Evolutionary conservation across 2,888 invertebrate species (phyloP).

Genomic region (Altica lythri): DNA sequence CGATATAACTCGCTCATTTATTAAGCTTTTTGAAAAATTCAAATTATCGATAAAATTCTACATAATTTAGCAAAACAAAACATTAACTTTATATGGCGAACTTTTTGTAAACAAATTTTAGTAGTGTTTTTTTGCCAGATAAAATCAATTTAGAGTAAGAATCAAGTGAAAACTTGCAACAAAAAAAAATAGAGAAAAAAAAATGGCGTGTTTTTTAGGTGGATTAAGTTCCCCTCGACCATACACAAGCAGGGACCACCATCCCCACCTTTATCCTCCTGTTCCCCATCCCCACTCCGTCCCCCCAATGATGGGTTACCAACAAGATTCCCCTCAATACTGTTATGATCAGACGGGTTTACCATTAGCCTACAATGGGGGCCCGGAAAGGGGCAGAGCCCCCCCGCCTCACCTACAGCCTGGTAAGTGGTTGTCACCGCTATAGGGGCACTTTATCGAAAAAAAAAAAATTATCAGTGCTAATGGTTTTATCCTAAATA

Average conservation of each 20-base stretch:
- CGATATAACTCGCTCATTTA: too few relatives aligned
- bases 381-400: constrained; percentile 56
- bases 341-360: constrained; percentile 64
- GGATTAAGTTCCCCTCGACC: constrained; percentile 64
- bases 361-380: constrained; percentile 57
- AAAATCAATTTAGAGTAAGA: too few relatives aligned
- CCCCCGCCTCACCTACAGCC: constrained; percentile 56
- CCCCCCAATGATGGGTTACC: constrained; percentile 59
- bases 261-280: constrained; percentile 60
- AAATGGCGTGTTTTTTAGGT: constrained; percentile 63
- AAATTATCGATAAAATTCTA: too few relatives aligned
- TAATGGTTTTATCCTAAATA: too few relatives aligned
- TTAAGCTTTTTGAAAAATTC: too few relatives aligned
- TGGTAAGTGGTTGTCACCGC: constrained; percentile 56
- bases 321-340: constrained; percentile 61
- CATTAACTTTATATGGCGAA: too few relatives aligned
- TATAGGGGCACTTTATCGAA: constrained; percentile 38
- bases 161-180: too few relatives aligned
- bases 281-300: constrained; percentile 60
- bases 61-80: too few relatives aligned
- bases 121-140: too few relatives aligned
- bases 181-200: too few relatives aligned
- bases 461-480: constrained; percentile 24
- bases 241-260: constrained; percentile 59
- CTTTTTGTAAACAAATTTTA: too few relatives aligned